Percentiles rank a stretch among this genome's conserved stretches.
phyloP scores from a whole-genome alignment of 1,140 invertebrate species.

The Nixonia krombeini region DNA sequence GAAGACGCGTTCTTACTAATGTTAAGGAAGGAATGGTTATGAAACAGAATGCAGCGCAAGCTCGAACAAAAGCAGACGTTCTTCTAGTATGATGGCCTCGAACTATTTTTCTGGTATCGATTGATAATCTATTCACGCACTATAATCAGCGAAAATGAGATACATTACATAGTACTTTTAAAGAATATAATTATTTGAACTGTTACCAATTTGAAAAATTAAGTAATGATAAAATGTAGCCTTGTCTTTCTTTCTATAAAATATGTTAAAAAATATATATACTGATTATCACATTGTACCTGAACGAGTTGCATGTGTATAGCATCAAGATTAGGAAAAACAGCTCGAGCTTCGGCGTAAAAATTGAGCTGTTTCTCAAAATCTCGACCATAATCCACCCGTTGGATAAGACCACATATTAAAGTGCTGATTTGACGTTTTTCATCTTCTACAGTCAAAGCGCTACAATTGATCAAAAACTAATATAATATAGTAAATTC shows the following conservation, averaged over 20 bases:
- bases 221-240: too few species aligned
- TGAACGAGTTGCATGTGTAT: conserved; percentile 90
- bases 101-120: conserved; percentile 81
- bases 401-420: conserved; percentile 85
- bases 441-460: conserved; percentile 94
- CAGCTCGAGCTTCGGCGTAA: conserved; percentile 90
- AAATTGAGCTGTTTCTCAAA: conserved; percentile 93
- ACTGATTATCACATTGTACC: too few species aligned
- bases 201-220: too few species aligned
- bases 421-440: conserved; percentile 86
- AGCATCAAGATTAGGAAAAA: conserved; percentile 90
- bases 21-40: conserved; percentile 95
- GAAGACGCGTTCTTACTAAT: conserved; percentile 81
- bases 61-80: conserved; percentile 88
- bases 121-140: conserved; percentile 85
- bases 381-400: conserved; percentile 86
- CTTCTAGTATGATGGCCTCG: conserved; percentile 85
- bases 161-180: too few species aligned
- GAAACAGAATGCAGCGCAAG: conserved; percentile 95
- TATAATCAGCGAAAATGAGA: conserved; percentile 63
- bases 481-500: too few species aligned
- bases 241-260: too few species aligned
- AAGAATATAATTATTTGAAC: too few species aligned
- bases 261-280: too few species aligned
- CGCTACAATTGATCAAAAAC: conserved; percentile 72